Conservation (phyloP, 2,888 invertebrate species). For the Tupiocoris notatus region DNA sequence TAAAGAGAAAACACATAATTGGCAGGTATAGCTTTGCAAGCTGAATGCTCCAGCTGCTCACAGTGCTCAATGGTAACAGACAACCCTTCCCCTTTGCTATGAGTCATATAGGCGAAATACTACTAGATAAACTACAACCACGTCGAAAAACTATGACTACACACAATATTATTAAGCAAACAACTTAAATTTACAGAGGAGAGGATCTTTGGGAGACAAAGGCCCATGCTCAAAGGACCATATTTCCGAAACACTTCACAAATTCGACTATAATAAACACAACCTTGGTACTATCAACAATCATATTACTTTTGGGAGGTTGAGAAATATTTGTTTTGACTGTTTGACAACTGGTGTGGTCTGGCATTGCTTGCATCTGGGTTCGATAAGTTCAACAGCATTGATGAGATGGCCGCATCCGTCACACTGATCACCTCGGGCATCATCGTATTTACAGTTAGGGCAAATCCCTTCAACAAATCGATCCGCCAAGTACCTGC, state of each 20-base stretch:
- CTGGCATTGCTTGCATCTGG: conserved; percentile 86
- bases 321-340: conserved; percentile 92
- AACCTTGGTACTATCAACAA: background rate
- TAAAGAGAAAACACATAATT: no score
- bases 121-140: no score
- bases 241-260: background rate
- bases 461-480: conserved; percentile 98
- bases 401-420: conserved; percentile 94
- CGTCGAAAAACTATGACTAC: no score
- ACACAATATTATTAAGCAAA: no score
- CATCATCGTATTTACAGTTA: conserved; percentile 85
- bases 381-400: conserved; percentile 79
- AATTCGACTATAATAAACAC: background rate
- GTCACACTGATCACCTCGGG: conserved; percentile 98
- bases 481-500: conserved; percentile 58
- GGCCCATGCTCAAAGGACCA: background rate
- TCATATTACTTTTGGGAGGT: conserved; percentile 80
- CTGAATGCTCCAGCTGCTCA: no score
- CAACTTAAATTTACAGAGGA: no score
- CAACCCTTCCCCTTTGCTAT: no score
- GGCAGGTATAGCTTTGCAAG: no score
- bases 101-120: no score
- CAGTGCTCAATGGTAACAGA: no score
- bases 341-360: conserved; percentile 66
- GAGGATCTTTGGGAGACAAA: background rate